Conservation (phyloP, 2,113 vertebrate species). For the Serilophus lunatus region DNA sequence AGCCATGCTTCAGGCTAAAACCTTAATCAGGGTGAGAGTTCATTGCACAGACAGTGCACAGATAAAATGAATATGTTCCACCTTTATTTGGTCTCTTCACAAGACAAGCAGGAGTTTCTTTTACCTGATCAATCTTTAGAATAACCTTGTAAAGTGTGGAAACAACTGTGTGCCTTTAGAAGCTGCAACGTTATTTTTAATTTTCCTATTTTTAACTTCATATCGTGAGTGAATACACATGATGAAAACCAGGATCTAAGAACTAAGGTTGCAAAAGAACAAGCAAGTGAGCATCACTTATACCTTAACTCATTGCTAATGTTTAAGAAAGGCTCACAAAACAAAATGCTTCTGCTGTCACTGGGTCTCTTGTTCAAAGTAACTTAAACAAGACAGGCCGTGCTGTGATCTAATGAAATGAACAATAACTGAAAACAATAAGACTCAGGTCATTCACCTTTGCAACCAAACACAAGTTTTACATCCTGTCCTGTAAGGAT, state of each 20-base stretch:
- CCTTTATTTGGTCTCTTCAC: background rate
- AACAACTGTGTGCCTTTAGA: background rate
- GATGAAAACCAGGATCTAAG: background rate
- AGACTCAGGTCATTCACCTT: background rate
- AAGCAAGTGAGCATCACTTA: background rate
- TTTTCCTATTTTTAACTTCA: background rate
- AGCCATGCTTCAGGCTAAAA: slow-evolving; percentile 50
- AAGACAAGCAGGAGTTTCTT: background rate
- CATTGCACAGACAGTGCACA: slow-evolving; percentile 46
- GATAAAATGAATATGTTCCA: slow-evolving; percentile 17
- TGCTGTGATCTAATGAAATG: background rate
- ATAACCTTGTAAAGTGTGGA: background rate
- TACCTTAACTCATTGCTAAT: background rate
- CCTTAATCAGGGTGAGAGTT: slow-evolving; percentile 65
- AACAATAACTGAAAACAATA: background rate
- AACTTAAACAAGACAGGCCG: background rate
- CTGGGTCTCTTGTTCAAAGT: background rate
- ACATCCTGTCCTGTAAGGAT: background rate
- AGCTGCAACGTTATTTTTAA: background rate
- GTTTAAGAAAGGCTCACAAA: background rate
- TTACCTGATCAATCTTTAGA: background rate
- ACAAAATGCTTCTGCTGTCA: background rate
- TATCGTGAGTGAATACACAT: background rate
- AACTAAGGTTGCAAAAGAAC: background rate
- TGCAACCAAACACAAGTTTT: background rate